Conservation (phyloP, 2,888 invertebrate genomes). For the Mythimna lalbum region DNA sequence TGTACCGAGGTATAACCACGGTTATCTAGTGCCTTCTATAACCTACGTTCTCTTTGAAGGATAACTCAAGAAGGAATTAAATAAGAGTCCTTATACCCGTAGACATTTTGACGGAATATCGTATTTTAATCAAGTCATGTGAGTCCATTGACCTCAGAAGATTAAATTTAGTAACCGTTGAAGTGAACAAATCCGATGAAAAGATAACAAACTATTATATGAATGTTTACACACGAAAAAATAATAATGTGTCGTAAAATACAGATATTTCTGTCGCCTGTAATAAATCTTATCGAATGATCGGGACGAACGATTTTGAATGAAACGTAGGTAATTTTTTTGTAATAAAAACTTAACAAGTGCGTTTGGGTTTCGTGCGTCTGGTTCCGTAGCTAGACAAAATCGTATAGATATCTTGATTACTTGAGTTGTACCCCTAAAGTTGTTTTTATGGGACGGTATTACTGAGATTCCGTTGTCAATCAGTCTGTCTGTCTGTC, state of each 20-base stretch:
- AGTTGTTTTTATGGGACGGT: too few species aligned
- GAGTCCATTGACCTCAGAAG: slow-evolving; percentile 24
- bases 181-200: slow-evolving; percentile 40
- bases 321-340: slow-evolving; percentile 59
- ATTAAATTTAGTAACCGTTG: slow-evolving; percentile 33
- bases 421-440: too few species aligned
- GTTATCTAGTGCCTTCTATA: too few species aligned
- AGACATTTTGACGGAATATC: background rate
- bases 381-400: slow-evolving; percentile 22
- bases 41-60: background rate
- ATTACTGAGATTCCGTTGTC: too few species aligned
- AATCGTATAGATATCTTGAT: background rate
- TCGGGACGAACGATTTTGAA: slow-evolving; percentile 66
- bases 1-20: too few species aligned
- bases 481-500: too few species aligned
- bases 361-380: background rate
- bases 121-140: slow-evolving; percentile 21
- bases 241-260: slow-evolving; percentile 52
- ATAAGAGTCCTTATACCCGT: background rate
- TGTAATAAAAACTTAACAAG: slow-evolving; percentile 57
- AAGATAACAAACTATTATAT: slow-evolving; percentile 34
- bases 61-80: background rate
- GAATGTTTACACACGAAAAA: slow-evolving; percentile 51
- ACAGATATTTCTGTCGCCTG: slow-evolving; percentile 48
- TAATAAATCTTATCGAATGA: slow-evolving; percentile 70